Conservation (phyloP, 92 coral and sea anemone species). For the Palythoa heliodiscus region DNA sequence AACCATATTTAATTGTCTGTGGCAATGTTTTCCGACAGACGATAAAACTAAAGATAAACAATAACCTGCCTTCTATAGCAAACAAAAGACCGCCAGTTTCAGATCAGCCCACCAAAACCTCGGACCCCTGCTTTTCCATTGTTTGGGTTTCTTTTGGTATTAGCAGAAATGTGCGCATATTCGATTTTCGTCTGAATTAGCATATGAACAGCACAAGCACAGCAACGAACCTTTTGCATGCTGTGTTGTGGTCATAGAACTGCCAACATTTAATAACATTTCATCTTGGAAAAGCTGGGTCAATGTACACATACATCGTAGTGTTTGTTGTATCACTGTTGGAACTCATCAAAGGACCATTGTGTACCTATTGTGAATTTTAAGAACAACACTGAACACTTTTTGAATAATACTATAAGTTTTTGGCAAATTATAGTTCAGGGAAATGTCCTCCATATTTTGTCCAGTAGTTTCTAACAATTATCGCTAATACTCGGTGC, state of each 20-base stretch:
- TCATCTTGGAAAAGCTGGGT: not conserved
- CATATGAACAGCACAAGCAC: slow-evolving; percentile 26
- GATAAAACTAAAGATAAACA: slow-evolving; percentile 49
- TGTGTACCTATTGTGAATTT: slow-evolving; percentile 5
- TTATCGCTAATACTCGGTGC: not conserved
- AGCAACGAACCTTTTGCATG: slow-evolving; percentile 15
- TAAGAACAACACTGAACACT: not conserved
- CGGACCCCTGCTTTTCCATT: slow-evolving; percentile 54
- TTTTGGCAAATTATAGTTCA: not conserved
- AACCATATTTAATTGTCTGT: slow-evolving; percentile 58
- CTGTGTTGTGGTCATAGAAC: not conserved
- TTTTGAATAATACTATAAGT: not conserved
- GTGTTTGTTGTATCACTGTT: not conserved
- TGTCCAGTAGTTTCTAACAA: not conserved
- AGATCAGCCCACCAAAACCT: slow-evolving; percentile 43
- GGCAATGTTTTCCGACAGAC: slow-evolving; percentile 70
- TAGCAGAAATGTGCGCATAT: slow-evolving; percentile 1
- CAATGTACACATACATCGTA: not conserved
- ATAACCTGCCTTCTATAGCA: slow-evolving; percentile 27
- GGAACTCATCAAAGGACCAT: not conserved
- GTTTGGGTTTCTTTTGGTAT: slow-evolving; percentile 52
- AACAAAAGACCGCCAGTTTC: slow-evolving; percentile 39
- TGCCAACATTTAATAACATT: not conserved
- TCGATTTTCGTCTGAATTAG: not conserved
- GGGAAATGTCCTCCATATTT: not conserved